These are phyloP conservation scores for Pluvianellus socialis DNA, from an alignment of 2,113 vertebrate species.

Conservation along the genomic window DNA sequence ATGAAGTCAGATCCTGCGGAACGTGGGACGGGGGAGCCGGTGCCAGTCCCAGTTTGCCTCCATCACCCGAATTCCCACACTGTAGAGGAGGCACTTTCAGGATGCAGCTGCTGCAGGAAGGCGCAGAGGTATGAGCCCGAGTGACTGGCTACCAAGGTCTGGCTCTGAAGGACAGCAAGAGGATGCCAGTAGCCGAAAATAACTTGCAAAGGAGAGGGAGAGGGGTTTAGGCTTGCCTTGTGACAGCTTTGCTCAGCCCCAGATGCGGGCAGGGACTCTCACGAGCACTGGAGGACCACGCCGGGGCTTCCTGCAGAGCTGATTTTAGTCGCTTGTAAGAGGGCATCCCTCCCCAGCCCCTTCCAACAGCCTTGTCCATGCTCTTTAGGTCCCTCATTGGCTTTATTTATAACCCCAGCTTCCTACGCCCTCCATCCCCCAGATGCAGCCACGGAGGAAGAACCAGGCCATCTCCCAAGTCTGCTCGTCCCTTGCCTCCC, in stretches of 20 bases:
- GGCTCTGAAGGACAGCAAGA: background rate
- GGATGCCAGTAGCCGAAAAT: background rate
- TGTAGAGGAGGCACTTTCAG: background rate
- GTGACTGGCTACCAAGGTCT: background rate
- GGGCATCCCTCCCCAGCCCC: background rate
- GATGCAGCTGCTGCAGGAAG: background rate
- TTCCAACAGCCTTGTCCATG: background rate
- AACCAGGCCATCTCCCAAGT: background rate
- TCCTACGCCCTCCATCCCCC: background rate
- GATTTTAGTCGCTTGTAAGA: background rate
- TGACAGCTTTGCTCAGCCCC: background rate
- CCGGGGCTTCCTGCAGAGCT: background rate
- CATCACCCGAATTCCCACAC: background rate
- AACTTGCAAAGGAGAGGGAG: background rate
- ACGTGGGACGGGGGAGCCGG: rapidly evolving
- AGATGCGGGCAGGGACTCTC: background rate
- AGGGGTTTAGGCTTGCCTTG: background rate
- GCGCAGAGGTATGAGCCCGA: background rate
- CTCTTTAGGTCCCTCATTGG: background rate
- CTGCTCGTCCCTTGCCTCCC: background rate
- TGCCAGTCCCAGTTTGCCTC: background rate
- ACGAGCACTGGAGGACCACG: background rate
- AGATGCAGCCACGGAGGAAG: background rate
- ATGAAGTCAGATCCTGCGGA: background rate
- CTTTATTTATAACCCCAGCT: background rate